Evolutionary conservation across 1,140 invertebrate genomes (phyloP).

Genomic region (Phthorimaea operculella): DNA sequence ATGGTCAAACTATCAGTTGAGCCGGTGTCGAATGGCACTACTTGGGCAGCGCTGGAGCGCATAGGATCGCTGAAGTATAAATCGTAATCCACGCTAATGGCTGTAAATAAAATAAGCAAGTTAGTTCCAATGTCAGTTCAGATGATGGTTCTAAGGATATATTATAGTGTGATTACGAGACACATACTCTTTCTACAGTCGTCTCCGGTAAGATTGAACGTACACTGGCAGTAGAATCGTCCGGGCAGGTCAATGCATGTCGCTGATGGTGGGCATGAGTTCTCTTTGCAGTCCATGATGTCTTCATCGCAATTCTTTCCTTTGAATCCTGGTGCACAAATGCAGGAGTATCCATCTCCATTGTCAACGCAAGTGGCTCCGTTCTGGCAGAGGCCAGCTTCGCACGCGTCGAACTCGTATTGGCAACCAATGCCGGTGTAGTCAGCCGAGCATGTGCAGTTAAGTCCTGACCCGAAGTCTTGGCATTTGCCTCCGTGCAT

Average conservation of each 20-base stretch:
- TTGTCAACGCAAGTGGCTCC: slow-evolving; percentile 91
- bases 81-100: slow-evolving; percentile 96
- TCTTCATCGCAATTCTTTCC: slow-evolving; percentile 93
- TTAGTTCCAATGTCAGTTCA: background rate
- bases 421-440: slow-evolving; percentile 92
- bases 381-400: slow-evolving; percentile 88
- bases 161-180: background rate
- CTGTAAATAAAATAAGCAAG: slow-evolving; percentile 67
- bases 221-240: slow-evolving; percentile 95
- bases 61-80: slow-evolving; percentile 92
- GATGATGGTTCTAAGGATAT: background rate
- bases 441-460: slow-evolving; percentile 90
- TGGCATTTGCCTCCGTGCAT: slow-evolving; percentile 95
- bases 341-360: slow-evolving; percentile 85
- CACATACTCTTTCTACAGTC: slow-evolving; percentile 92
- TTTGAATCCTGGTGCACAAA: slow-evolving; percentile 86
- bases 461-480: slow-evolving; percentile 94
- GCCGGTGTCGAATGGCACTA: slow-evolving; percentile 88
- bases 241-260: slow-evolving; percentile 94
- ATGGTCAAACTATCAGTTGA: slow-evolving; percentile 84
- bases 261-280: slow-evolving; percentile 93
- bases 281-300: slow-evolving; percentile 92
- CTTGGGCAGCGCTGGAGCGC: slow-evolving; percentile 87
- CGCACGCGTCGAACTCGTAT: slow-evolving; percentile 93
- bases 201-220: slow-evolving; percentile 95